Conservation (phyloP, 1,140 invertebrate species). For the Dendrolimus punctatus region DNA sequence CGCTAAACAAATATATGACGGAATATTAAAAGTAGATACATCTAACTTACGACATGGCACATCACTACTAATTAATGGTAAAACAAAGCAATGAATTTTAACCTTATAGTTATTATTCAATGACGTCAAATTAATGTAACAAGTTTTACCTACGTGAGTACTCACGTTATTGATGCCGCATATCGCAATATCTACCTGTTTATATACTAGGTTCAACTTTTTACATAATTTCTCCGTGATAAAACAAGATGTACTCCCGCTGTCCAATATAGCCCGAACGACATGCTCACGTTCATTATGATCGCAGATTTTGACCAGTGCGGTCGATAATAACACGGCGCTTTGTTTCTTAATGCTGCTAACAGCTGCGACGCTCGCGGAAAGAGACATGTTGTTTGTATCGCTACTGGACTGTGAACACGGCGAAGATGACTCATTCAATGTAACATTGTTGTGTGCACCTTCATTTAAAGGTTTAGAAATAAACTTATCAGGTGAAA, state of each 20-base stretch:
- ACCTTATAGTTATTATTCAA: neutral
- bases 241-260: conserved; percentile 1
- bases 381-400: neutral
- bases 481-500: too few relatives aligned
- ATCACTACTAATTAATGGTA: conserved; percentile 2
- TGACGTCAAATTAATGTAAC: too few relatives aligned
- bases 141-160: neutral
- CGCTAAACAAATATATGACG: conserved; percentile 5
- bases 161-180: neutral
- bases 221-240: neutral
- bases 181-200: neutral
- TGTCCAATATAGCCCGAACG: neutral
- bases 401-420: neutral
- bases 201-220: neutral
- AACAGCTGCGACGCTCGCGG: neutral
- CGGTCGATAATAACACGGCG: neutral
- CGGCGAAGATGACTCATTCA: neutral
- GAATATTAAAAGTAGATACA: conserved; percentile 5
- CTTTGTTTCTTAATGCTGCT: too few relatives aligned
- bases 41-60: conserved; percentile 5
- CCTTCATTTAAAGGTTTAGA: too few relatives aligned
- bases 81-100: neutral
- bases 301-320: neutral
- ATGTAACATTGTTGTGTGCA: too few relatives aligned
- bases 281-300: neutral